Evolutionary conservation across 2,888 invertebrate genomes (phyloP), one percentile per base, ranked within the genome.

Genomic region (Scrobipalpa costella): DNA sequence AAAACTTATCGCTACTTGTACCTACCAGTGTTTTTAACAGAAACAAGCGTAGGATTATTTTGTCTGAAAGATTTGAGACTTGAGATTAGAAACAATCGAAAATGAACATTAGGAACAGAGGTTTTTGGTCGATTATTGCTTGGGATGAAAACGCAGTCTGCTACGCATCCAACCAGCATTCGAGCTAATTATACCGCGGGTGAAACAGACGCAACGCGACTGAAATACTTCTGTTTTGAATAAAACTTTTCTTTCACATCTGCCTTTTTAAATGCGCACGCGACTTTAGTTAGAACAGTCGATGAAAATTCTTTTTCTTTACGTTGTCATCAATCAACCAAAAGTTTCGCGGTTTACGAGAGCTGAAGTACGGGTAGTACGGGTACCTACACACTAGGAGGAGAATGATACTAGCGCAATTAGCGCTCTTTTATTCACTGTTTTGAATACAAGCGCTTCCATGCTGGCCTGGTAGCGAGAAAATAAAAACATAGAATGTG

Each of bases 261-360:
- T 8, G 34, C 33, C n/a, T 55, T 27, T 7, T 7, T 55, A 55
- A 55, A 55, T 33, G 11, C 34, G 34, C 55, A 55, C 34, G 55
- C 34, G 33, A 33, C 34, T 55, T 55, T n/a, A n/a, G n/a, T n/a
- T n/a, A n/a, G n/a, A n/a, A n/a, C n/a, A n/a, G n/a, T n/a, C n/a
- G n/a, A n/a, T n/a, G n/a, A 69, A 71, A 70, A 73, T 78, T 72
- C 72, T 75, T 73, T 72, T 73, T 68, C 65, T 70, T 73, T 74
- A 73, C 70, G 74, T 69, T 74, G 69, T 69, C 76, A 75, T 80
- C 79, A 81, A 80, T 73, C 74, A 66, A 50, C 64, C 47, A 73
- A 80, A 81, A 81, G 70, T 81, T 82, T 83, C 78, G 73, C 74
- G 71, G 76, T 86, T 86, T 83, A 86, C 74, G 83, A 83, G 75